Conservation (phyloP, 2,888 invertebrate species). For the Spilosoma lubricipeda region DNA sequence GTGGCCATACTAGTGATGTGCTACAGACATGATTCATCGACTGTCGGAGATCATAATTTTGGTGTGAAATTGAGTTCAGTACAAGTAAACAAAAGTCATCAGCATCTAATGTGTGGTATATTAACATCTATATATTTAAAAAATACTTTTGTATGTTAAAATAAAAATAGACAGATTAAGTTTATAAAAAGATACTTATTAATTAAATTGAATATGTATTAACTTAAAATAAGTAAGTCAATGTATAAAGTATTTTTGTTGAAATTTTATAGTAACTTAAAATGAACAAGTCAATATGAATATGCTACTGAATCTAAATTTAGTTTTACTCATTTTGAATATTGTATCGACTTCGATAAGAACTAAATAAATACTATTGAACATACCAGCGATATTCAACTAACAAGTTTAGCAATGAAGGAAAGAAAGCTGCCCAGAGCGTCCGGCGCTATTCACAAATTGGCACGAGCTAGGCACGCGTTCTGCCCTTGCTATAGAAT, state of each 20-base stretch:
- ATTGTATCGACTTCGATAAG: constrained; percentile 65
- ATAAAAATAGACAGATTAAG: not conserved
- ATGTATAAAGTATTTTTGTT: not conserved
- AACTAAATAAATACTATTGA: constrained; percentile 66
- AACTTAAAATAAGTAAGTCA: not conserved
- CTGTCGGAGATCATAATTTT: constrained; percentile 19
- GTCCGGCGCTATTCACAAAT: constrained; percentile 85
- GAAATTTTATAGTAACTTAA: not conserved
- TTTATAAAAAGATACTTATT: not conserved
- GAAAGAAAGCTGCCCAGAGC: constrained; percentile 84
- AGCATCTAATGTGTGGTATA: not conserved
- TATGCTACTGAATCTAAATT: not conserved
- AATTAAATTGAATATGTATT: too few relatives aligned
- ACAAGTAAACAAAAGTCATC: constrained; percentile 11
- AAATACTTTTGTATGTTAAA: too few relatives aligned
- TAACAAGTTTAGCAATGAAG: constrained; percentile 83
- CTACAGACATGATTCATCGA: constrained; percentile 55
- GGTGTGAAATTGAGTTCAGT: constrained; percentile 18
- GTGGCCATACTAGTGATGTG: constrained; percentile 67
- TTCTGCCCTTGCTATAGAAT: constrained; percentile 52
- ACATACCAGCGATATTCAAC: constrained; percentile 79
- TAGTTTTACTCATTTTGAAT: constrained; percentile 16
- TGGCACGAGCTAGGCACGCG: constrained; percentile 85
- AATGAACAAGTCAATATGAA: not conserved
- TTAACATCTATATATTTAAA: too few relatives aligned